These are phyloP conservation scores for Bellardia pandia DNA, from an alignment of 2,888 invertebrate genomes.

Conservation along the genomic window DNA sequence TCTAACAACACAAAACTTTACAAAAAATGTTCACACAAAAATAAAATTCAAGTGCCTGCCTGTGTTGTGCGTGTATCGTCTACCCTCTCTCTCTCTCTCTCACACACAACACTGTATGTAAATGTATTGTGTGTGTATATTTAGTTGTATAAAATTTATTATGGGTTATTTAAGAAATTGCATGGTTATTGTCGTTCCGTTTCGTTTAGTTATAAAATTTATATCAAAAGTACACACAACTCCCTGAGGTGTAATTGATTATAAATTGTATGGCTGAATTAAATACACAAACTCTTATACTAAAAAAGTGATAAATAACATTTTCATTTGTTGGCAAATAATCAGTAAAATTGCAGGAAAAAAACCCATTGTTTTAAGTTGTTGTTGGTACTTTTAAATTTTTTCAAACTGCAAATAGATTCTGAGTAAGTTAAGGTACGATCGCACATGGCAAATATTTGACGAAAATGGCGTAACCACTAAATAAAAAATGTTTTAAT, in stretches of 20 bases:
- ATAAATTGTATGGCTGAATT: constrained; percentile 28
- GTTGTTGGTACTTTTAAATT: neutral
- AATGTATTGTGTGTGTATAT: constrained; percentile 1
- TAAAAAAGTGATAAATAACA: constrained; percentile 39
- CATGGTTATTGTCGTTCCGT: constrained; percentile 20
- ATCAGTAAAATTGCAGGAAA: neutral
- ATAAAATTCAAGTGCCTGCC: neutral
- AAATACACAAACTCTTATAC: neutral
- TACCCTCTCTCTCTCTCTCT: neutral
- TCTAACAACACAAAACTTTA: neutral
- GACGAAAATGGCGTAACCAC: too few species aligned
- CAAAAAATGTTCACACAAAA: neutral
- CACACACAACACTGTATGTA: neutral
- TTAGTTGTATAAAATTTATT: constrained; percentile 42
- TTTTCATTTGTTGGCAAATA: constrained; percentile 1
- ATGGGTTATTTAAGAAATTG: constrained; percentile 55
- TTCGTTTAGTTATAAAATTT: constrained; percentile 30
- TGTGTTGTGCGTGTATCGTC: neutral
- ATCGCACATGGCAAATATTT: too few species aligned
- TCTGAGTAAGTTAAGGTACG: neutral
- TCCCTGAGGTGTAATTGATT: constrained; percentile 48
- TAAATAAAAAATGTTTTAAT: too few species aligned
- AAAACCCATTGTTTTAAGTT: neutral
- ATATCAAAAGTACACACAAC: constrained; percentile 15
- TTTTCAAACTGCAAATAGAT: neutral